Evolutionary conservation across 2,797 vertebrate genomes (phyloP), one percentile per base, ranked within the genome.

Genomic region (Muscicapa comitata): DNA sequence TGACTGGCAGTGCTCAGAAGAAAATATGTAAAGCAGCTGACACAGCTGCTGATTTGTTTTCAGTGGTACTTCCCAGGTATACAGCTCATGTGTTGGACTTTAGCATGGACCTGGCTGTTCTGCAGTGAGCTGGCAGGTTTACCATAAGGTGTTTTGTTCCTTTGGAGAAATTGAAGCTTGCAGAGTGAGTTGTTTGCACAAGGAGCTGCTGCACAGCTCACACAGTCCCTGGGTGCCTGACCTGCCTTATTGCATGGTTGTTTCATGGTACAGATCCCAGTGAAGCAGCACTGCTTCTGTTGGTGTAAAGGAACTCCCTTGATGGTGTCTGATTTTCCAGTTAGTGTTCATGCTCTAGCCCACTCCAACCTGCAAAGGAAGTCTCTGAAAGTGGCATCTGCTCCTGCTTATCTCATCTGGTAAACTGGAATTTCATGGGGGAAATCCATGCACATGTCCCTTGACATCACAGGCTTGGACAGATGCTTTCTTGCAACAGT

Each of bases 21-120:
- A 76, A 90, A 93, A 70, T 55, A 38, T 10, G 23, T 66, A 38
- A 75, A 81, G 73, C 71, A 79, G 73, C 93, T 93, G 93, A 90
- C 57, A 29, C 50, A 90, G 83, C 74, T 5, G 85, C 55, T 38
- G 62, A 47, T 88, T 29, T 88, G 74, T 84, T 95, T 95, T 91
- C 42, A 33, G 63, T 58, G 9, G 11, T 65, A 42, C 33, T 79
- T 91, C 58, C 40, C 43, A 62, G 70, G n/a, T 84, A 24, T 47
- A 48, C 45, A 42, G 55, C 81, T 91, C 79, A 28, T 11, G 33
- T 31, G 59, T 66, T 94, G 94, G 94, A 96, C 96, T 95, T 96
- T 71, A 74, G 74, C 88, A 92, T 57, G 57, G 76, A 67, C 63
- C 35, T 81, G 25, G 45, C 81, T 77, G 65, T 82, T 88, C 86